These are phyloP conservation scores for Drosophila santomea DNA, from an alignment of 1,140 invertebrate genomes.

Conservation along the genomic window DNA sequence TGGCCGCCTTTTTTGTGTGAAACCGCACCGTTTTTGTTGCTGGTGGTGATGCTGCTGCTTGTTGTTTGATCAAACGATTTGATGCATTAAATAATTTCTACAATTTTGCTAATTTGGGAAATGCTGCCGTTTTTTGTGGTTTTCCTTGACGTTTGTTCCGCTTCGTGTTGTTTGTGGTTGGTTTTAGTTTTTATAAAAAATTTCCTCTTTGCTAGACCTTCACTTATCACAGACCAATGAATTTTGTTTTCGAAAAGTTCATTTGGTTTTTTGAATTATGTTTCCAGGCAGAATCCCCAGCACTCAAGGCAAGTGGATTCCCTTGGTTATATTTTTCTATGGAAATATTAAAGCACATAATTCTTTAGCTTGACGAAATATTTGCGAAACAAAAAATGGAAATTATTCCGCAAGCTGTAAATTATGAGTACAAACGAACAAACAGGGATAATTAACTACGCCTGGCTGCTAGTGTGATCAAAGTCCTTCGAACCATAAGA, in stretches of 20 bases:
- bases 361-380: slow-evolving; percentile 14
- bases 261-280: slow-evolving; percentile 54
- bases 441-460: slow-evolving; percentile 34
- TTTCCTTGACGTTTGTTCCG: slow-evolving; percentile 52
- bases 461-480: slow-evolving; percentile 35
- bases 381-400: neutral
- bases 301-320: slow-evolving; percentile 24
- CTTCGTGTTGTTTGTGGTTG: slow-evolving; percentile 47
- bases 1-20: slow-evolving; percentile 51
- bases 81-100: slow-evolving; percentile 79
- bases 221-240: slow-evolving; percentile 84
- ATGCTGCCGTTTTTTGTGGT: slow-evolving; percentile 66
- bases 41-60: slow-evolving; percentile 6
- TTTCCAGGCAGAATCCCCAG: slow-evolving; percentile 15
- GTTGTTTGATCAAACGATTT: slow-evolving; percentile 67
- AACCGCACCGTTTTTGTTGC: slow-evolving; percentile 46
- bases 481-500: slow-evolving; percentile 16
- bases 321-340: slow-evolving; percentile 4
- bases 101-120: slow-evolving; percentile 76
- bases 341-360: neutral
- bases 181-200: slow-evolving; percentile 43
- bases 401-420: slow-evolving; percentile 14
- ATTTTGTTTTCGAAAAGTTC: slow-evolving; percentile 63
- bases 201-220: slow-evolving; percentile 63
- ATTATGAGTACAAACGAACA: slow-evolving; percentile 32